phyloP scores from a whole-genome alignment of 2,113 vertebrate species.

The Brachirus orientalis region DNA sequence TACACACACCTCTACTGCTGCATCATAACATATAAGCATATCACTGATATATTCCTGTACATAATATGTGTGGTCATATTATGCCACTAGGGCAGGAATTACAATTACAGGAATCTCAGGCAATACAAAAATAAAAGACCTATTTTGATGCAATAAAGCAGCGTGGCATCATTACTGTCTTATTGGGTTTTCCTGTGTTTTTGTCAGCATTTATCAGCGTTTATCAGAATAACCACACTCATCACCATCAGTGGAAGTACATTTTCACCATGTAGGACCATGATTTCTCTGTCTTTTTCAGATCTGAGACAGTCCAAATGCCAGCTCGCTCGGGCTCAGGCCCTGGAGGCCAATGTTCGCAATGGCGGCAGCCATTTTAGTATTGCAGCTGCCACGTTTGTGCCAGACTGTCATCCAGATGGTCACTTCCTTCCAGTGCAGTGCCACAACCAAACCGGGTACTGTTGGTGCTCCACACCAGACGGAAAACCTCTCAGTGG shows the following conservation, averaged over 20 bases:
- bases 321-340: conserved; percentile 68
- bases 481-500: conserved; percentile 77
- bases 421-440: conserved; percentile 76
- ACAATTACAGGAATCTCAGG: too few relatives aligned
- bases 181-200: too few relatives aligned
- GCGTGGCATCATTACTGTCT: too few relatives aligned
- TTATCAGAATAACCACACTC: too few relatives aligned
- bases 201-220: too few relatives aligned
- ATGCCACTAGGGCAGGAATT: too few relatives aligned
- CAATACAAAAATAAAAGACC: too few relatives aligned
- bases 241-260: background rate
- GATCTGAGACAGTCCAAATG: conserved; percentile 69
- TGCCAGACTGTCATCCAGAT: conserved; percentile 69
- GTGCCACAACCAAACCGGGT: conserved; percentile 77
- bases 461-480: conserved; percentile 79
- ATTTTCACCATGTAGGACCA: background rate
- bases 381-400: conserved; percentile 43
- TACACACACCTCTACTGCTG: conserved; percentile 4
- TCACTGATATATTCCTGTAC: too few relatives aligned
- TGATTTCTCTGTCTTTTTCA: conserved; percentile 20
- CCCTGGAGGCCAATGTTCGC: conserved; percentile 50
- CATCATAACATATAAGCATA: too few relatives aligned
- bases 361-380: background rate
- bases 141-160: too few relatives aligned
- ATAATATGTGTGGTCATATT: too few relatives aligned